Percentiles rank a stretch among this genome's conserved stretches.
Conservation (phyloP, 2,797 vertebrate genomes). For the Mus caroli region DNA sequence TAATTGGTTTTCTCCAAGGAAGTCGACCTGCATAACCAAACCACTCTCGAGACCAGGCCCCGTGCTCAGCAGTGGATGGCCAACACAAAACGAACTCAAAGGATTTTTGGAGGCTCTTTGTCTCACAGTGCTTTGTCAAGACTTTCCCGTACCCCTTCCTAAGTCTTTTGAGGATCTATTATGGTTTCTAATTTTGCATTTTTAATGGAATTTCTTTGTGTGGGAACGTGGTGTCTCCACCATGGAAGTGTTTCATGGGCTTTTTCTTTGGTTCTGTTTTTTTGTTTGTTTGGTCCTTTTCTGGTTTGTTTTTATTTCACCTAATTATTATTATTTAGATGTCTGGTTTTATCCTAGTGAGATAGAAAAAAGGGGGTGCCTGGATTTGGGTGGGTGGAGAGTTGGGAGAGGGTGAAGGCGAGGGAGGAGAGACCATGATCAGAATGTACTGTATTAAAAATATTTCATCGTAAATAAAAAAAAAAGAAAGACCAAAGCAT, state of each 20-base stretch:
- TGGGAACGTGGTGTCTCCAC: not conserved
- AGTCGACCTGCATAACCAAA: not conserved
- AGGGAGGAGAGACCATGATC: not conserved
- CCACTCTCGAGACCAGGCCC: not conserved
- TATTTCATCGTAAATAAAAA: slow-evolving; percentile 27
- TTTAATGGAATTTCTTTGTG: not conserved
- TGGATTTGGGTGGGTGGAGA: not conserved
- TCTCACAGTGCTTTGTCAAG: not conserved
- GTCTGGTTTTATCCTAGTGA: not conserved
- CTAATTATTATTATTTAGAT: not conserved
- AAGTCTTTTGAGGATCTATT: not conserved
- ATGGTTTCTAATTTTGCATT: not conserved
- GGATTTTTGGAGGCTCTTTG: not conserved
- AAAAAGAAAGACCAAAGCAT: slow-evolving; percentile 67
- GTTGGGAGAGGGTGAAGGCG: not conserved
- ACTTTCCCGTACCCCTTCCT: not conserved
- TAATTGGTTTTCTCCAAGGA: not conserved
- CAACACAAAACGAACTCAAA: not conserved
- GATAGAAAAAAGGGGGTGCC: not conserved
- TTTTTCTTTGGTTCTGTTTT: not conserved
- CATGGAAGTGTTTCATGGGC: not conserved
- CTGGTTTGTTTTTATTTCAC: not conserved
- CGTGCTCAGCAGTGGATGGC: not conserved
- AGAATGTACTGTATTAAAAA: not conserved
- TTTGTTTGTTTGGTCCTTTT: not conserved